Evolutionary conservation across 2,797 vertebrate species (phyloP), one percentile per base, ranked within the genome.

Genomic region (Lindbergichthys nudifrons): DNA sequence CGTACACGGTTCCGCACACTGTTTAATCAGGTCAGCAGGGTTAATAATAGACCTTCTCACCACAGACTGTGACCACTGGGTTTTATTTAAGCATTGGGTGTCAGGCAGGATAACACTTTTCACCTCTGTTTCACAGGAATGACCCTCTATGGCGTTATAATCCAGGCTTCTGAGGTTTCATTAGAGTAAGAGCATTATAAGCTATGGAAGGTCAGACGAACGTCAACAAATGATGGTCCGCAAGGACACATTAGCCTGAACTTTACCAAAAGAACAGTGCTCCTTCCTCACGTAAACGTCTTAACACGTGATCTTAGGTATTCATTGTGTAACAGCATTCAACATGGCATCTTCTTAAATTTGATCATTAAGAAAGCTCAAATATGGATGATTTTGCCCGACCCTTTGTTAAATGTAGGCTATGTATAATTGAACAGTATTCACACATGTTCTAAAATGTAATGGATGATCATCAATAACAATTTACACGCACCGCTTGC

Each of bases 161-260:
- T 92, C 92, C 64, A 60, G 73, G 88, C 67, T 91, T 89, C 79
- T 63, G 54, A 67, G 78, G 76, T 89, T 84, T 87, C 74, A 95
- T 95, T 87, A 90, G 83, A 70, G 86, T 96, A 96, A 96, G 95
- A 95, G 95, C 36, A 92, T 97, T 96, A 96, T 48, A 30, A 95
- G 94, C 94, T 93, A 94, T 89, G 71, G 62, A 89, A 96, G 95
- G 95, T 95, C 94, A 95, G 91, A 90, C 93, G 91, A 91, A 91
- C 84, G 88, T 83, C 91, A 88, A 88, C 85, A 93, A 36, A 93
- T 80, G 90, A 88, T 86, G 88, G 64, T 87, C 85, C 81, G 83
- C 86, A 88, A 81, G 66, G 75, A 88, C 76, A 81, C 70, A 56
- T 77, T 65, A 82, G 42, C 21, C 21, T 41, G 41, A 32, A 36